Percentiles rank a stretch among this genome's conserved stretches.
phyloP scores from a whole-genome alignment of 2,113 vertebrate genomes.

The Serinus canaria region DNA sequence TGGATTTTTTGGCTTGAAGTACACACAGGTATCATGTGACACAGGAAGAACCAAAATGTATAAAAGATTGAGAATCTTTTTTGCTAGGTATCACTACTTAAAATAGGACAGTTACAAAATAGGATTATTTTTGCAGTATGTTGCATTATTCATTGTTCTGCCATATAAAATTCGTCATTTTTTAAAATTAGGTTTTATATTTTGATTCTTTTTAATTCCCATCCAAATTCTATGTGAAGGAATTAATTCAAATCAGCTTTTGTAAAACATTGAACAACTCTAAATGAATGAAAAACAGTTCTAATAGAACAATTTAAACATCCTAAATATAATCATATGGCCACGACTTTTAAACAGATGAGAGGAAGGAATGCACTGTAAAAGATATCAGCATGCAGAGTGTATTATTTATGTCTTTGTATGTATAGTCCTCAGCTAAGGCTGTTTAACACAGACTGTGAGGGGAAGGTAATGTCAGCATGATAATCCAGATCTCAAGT shows the following conservation, averaged over 20 bases:
- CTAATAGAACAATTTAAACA: neutral
- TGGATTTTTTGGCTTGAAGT: neutral
- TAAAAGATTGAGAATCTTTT: neutral
- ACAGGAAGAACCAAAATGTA: neutral
- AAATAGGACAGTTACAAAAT: neutral
- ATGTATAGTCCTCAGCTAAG: neutral
- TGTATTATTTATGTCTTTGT: neutral
- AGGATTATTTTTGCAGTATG: neutral
- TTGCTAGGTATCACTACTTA: neutral
- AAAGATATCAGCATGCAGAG: neutral
- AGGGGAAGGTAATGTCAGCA: neutral
- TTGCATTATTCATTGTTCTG: neutral
- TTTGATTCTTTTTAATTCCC: neutral
- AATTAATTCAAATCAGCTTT: neutral
- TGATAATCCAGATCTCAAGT: neutral
- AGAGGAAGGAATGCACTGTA: neutral
- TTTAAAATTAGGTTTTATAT: neutral
- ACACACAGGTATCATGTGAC: neutral
- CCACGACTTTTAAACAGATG: neutral
- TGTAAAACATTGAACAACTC: neutral
- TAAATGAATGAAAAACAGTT: neutral
- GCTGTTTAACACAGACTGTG: neutral
- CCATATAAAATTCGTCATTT: neutral
- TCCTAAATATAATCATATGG: neutral
- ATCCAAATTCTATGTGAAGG: neutral